Percentiles rank a stretch among this genome's conserved stretches.
Conservation (phyloP, 2,113 vertebrate species). For the Montifringilla adamsi region DNA sequence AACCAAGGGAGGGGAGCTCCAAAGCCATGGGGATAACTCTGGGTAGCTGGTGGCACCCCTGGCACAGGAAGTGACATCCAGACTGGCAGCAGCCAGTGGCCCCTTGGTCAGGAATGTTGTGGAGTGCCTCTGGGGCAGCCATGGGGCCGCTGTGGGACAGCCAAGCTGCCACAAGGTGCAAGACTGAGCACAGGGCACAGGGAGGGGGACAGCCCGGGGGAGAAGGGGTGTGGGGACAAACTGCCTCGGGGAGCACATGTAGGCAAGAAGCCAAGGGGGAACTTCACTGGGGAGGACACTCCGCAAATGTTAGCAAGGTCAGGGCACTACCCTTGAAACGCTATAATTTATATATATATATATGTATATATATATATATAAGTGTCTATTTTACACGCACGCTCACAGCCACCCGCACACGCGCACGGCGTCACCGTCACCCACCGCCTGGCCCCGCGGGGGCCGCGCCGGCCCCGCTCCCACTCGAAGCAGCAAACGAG, state of each 20-base stretch:
- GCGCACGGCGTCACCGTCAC: neutral
- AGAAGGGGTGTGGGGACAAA: neutral
- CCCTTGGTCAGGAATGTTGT: neutral
- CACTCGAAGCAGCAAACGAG: conserved; percentile 1
- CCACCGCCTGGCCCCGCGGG: conserved; percentile 25
- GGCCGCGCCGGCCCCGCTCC: neutral
- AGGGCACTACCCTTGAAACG: conserved; percentile 59
- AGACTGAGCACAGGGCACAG: neutral
- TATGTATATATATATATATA: conserved; percentile 22
- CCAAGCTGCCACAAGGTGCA: neutral
- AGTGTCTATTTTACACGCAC: neutral
- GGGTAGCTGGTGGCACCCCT: neutral
- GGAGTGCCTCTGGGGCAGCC: neutral
- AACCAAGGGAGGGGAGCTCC: neutral
- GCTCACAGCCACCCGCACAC: neutral
- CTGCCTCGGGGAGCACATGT: neutral
- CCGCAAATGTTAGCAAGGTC: conserved; percentile 52
- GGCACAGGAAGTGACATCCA: neutral
- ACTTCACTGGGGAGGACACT: neutral
- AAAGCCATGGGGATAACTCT: neutral
- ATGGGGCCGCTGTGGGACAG: neutral
- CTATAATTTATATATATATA: conserved; percentile 58
- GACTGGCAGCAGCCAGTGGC: neutral
- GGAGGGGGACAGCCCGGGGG: neutral
- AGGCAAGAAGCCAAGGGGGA: conserved; percentile 18